A percentile compares a stretch with the other conserved stretches of the same genome.
phyloP scores from a whole-genome alignment of 2,888 invertebrate genomes.

The Koerneria pararmatus region DNA sequence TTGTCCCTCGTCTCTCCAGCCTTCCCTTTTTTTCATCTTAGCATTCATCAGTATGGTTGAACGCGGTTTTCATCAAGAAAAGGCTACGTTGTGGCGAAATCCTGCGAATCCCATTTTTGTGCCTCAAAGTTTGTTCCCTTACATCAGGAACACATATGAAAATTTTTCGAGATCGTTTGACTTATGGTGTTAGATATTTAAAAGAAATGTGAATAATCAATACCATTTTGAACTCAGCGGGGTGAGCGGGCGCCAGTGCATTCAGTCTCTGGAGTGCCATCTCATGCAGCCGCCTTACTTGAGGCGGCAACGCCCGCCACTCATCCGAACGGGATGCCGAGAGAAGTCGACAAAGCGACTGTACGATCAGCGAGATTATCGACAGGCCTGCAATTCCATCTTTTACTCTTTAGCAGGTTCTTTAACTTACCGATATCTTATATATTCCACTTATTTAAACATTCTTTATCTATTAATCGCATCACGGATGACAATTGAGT shows the following conservation, averaged over 20 bases:
- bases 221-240: slow-evolving; percentile 41
- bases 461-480: too few relatives aligned
- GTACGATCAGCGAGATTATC: slow-evolving; percentile 82
- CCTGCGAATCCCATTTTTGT: too few relatives aligned
- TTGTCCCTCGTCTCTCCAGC: too few relatives aligned
- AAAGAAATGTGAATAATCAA: slow-evolving; percentile 1
- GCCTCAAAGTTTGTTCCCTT: too few relatives aligned
- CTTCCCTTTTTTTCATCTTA: too few relatives aligned
- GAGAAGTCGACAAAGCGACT: slow-evolving; percentile 81
- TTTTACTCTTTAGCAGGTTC: not conserved
- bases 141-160: too few relatives aligned
- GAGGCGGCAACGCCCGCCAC: slow-evolving; percentile 63
- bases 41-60: too few relatives aligned
- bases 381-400: slow-evolving; percentile 80
- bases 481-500: not conserved
- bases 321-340: slow-evolving; percentile 65
- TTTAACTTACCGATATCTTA: not conserved
- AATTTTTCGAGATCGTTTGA: too few relatives aligned
- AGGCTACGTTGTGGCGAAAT: too few relatives aligned
- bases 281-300: slow-evolving; percentile 69
- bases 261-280: slow-evolving; percentile 83
- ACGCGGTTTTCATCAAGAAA: too few relatives aligned
- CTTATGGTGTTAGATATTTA: not conserved
- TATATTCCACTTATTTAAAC: not conserved
- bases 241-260: slow-evolving; percentile 70